phyloP scores from a whole-genome alignment of 2,888 invertebrate species.

The Epirrhoe alternata region DNA sequence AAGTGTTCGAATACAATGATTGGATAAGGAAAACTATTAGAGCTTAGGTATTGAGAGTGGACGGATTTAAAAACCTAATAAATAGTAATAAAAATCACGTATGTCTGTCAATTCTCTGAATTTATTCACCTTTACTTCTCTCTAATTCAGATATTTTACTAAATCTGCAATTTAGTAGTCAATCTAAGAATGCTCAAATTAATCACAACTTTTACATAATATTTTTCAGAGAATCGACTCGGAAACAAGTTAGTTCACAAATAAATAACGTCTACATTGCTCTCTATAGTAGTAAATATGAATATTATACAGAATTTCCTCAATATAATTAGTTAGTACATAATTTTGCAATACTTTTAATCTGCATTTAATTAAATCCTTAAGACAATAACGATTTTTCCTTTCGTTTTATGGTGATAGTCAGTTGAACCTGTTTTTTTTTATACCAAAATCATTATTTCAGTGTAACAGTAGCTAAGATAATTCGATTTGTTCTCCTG shows the following conservation, averaged over 20 bases:
- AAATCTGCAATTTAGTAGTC: neutral
- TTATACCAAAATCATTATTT: neutral
- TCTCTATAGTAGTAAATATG: neutral
- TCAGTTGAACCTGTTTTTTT: neutral
- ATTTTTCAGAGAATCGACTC: neutral
- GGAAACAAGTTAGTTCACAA: neutral
- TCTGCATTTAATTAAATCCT: neutral
- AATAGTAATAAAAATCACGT: neutral
- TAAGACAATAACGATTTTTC: neutral
- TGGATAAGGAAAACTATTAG: constrained; percentile 81
- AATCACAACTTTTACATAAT: neutral
- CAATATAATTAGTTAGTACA: neutral
- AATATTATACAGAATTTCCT: neutral
- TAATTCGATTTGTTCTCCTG: too few species aligned
- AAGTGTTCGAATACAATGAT: constrained; percentile 79
- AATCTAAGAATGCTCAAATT: neutral
- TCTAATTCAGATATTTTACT: neutral
- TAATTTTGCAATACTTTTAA: too few species aligned
- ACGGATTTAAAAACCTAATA: neutral
- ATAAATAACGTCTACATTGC: neutral
- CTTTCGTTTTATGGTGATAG: neutral
- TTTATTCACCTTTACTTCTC: too few species aligned
- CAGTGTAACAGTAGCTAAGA: too few species aligned
- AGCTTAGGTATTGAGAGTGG: constrained; percentile 25
- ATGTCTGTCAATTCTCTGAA: too few species aligned